A percentile compares a stretch with the other conserved stretches of the same genome.
Conservation (phyloP, 2,113 vertebrate genomes). For the Callorhinus ursinus region DNA sequence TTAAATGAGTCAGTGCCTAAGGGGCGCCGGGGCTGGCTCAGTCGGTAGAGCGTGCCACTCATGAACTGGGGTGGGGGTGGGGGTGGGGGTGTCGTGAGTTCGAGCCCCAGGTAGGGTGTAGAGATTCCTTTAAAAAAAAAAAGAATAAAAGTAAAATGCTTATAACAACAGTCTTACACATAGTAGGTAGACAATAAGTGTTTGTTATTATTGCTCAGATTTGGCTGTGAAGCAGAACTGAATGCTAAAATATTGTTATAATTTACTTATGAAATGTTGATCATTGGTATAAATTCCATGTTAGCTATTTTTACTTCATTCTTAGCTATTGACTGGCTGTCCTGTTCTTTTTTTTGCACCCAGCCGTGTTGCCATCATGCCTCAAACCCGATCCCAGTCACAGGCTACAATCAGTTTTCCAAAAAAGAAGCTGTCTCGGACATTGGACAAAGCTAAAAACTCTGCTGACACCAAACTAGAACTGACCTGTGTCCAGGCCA, state of each 20-base stretch:
- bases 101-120: not conserved
- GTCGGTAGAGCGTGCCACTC: not conserved
- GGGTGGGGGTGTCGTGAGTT: not conserved
- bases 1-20: not conserved
- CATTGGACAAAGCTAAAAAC: not conserved
- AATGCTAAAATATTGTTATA: not conserved
- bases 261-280: not conserved
- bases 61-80: not conserved
- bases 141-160: not conserved
- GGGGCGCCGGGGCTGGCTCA: not conserved
- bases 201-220: not conserved
- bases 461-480: not conserved
- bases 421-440: slow-evolving; percentile 85
- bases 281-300: not conserved
- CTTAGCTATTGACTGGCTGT: not conserved
- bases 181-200: not conserved
- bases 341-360: not conserved
- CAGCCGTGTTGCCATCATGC: slow-evolving; percentile 84
- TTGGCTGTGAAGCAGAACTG: not conserved
- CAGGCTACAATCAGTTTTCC: slow-evolving; percentile 92
- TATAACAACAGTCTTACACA: not conserved
- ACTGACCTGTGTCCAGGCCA: not conserved
- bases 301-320: not conserved
- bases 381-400: slow-evolving; percentile 87
- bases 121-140: not conserved